Evolutionary conservation across 2,888 invertebrate genomes (phyloP), one percentile per base, ranked within the genome.

Genomic region (Yponomeuta malinellus): DNA sequence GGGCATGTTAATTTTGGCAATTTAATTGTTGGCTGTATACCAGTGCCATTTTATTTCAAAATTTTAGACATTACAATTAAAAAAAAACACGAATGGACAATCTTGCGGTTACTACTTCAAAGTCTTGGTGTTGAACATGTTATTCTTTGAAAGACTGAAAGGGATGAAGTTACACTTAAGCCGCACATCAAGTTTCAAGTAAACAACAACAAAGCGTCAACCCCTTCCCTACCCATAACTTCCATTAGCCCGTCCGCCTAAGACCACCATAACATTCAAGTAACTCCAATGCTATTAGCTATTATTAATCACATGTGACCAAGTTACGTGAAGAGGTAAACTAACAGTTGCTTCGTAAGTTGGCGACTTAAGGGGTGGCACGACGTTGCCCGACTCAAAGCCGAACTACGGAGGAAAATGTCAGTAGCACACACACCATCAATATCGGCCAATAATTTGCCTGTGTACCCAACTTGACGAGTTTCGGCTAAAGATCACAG

Each of bases 401-500:
- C 86, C 83, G 84, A 83, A 82, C 81, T 84, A 79, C 81, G 82
- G 23, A 82, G 81, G 85, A 82, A 88, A 86, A 89, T 80, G 90
- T 89, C 90, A 87, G 82, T 83, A 84, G 80, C 90, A 88, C 84
- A 2, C 52, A 52, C 12, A 52, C 6, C 87, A 87, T 88, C 88
- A 88, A 89, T 90, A 89, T 89, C 86, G 83, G 86, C 82, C 81
- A 86, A 86, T 86, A 86, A 83, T 80, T 83, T 81, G 80, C 64
- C 64, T 64, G 31, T 10, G 31, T 31, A 29, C 15, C 8, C 64
- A 64, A 64, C 23, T 10, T 64, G 5, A 10, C 4, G 12, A 52
- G 52, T 4, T 29, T 10, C 10, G 83, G 84, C 80, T 79, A 81
- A 85, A 52, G 52, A 8, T 52, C 52, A 33, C 33, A 33, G 33